phyloP scores from a whole-genome alignment of 2,113 vertebrate genomes.

The Misgurnus mizolepis region DNA sequence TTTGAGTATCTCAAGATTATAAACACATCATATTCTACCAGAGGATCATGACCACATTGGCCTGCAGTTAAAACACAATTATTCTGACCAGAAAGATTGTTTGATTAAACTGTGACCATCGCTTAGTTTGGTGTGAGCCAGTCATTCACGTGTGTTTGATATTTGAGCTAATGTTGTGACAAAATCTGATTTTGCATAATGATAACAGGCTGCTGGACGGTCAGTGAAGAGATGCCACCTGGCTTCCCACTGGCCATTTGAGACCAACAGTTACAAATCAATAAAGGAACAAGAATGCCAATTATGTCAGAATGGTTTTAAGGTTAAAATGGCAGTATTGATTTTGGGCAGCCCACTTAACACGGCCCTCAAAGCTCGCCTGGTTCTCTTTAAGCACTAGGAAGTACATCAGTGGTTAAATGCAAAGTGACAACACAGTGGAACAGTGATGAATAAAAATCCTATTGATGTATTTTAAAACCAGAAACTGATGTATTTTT shows the following conservation, averaged over 20 bases:
- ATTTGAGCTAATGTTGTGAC: conserved; percentile 32
- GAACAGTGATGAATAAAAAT: conserved; percentile 16
- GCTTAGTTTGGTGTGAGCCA: not conserved
- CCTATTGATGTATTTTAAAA: not conserved
- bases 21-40: conserved; percentile 37
- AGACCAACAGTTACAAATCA: conserved; percentile 56
- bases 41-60: conserved; percentile 36
- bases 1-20: conserved; percentile 41
- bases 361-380: conserved; percentile 39
- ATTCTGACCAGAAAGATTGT: conserved; percentile 47
- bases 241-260: conserved; percentile 44
- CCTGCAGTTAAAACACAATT: conserved; percentile 22
- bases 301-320: conserved; percentile 63
- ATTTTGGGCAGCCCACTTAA: conserved; percentile 59
- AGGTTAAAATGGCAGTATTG: conserved; percentile 68
- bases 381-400: conserved; percentile 20
- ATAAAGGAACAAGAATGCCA: conserved; percentile 60
- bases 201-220: conserved; percentile 2
- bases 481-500: no score
- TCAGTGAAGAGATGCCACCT: conserved; percentile 37
- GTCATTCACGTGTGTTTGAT: conserved; percentile 7
- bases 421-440: conserved; percentile 28
- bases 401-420: conserved; percentile 16
- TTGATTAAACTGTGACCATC: conserved; percentile 39
- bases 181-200: conserved; percentile 13